Evolutionary conservation across 2,797 vertebrate species (phyloP).

Genomic region (Lates japonicus): DNA sequence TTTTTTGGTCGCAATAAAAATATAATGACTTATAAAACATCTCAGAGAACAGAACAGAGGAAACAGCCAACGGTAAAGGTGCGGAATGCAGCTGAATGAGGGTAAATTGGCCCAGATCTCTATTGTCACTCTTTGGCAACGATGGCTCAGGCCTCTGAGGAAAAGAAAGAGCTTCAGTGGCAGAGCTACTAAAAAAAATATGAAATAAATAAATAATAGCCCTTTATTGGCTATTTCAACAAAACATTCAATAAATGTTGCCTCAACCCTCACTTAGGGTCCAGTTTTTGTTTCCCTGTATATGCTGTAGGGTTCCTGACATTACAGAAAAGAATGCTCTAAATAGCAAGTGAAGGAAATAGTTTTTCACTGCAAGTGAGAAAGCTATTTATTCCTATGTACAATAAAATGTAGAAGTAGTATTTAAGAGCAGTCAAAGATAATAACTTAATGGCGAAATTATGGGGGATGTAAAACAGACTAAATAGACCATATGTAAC

Average conservation of each 20-base stretch:
- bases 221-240: not conserved
- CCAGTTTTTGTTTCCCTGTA: not conserved
- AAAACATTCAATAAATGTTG: not conserved
- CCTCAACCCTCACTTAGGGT: not conserved
- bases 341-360: no score
- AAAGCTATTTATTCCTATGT: not conserved
- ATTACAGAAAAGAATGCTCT: not conserved
- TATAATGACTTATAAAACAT: constrained; percentile 41
- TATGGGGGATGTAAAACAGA: no score
- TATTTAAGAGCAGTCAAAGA: not conserved
- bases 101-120: not conserved
- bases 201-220: not conserved
- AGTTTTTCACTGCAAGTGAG: not conserved
- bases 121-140: not conserved
- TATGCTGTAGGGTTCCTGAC: not conserved
- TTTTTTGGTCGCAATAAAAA: constrained; percentile 34
- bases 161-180: constrained; percentile 8
- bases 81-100: not conserved
- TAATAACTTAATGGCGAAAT: no score
- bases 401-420: not conserved
- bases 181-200: not conserved
- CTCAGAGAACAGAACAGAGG: constrained; percentile 13
- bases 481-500: no score
- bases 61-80: not conserved
- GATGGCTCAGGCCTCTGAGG: not conserved